Evolutionary conservation across 2,113 vertebrate genomes (phyloP), one percentile per base, ranked within the genome.

Genomic region (Ammospiza caudacuta): DNA sequence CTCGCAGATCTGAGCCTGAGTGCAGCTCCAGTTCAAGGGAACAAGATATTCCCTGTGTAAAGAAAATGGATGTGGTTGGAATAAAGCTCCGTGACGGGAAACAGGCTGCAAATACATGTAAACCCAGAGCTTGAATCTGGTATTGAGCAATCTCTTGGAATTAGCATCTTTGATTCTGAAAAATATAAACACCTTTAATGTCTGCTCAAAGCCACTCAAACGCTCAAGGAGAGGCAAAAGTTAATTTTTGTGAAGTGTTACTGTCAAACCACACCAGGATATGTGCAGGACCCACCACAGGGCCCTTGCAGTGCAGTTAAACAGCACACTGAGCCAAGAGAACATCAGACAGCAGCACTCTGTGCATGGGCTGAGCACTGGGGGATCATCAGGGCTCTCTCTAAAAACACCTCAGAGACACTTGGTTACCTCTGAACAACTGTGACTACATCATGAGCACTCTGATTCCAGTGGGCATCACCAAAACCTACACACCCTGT

Each of bases 21-120:
- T 86, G 83, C 72, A 86, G 72, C 80, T 94, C 49, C 76, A 75
- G 76, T 95, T 95, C 90, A 92, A 93, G 75, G 90, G 92, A 96
- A 92, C 83, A 80, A 83, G 68, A 93, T 91, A 96, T 68, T 80
- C 52, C 57, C 39, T 44, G 15, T 20, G 41, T 72, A 86, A 95
- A 90, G 68, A 94, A 92, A 88, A 92, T 70, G 9, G 33, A 92
- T 90, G 75, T 41, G 82, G 46, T 37, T 86, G 44, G 85, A 91
- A 88, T 80, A 86, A 88, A 97, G 47, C 29, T 74, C 35, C 33
- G 52, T 57, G 72, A 63, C 63, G 85, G 63, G 63, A 90, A 94
- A 83, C 17, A 59, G 61, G n/a, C 28, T 83, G 79, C 19, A 77
- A 95, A 77, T 73, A 49, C 15, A 33, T 9, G 33, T 73, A 74